Evolutionary conservation across 2,888 invertebrate genomes (phyloP), one percentile per base, ranked within the genome.

Genomic region (Caenorhabditis zanzibari): DNA sequence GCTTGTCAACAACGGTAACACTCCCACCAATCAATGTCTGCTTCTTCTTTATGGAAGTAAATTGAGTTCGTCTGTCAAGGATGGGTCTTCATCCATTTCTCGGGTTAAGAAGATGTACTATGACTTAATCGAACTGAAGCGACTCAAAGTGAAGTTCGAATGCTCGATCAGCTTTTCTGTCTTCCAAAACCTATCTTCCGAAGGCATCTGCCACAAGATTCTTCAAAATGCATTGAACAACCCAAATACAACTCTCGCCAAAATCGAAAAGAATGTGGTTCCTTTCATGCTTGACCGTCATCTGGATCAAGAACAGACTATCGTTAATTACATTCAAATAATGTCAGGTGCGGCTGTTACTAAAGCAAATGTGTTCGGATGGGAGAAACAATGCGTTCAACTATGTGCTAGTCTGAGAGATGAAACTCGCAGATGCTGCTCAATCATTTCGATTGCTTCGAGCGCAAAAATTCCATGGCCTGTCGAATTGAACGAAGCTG

Each of bases 221-320:
- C 80, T 88, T 22, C 72, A 81, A 47, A 75, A 77, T 24, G 82
- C 86, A 4, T 68, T 88, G 7, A 68, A 59, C 9, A 86, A 86
- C 59, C 85, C 86, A 16, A 82, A 74, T 19, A 64, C 66, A 49
- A 82, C 87, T 10, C 63, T 83, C 10, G 85, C 82, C 6, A 85
- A 86, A 56, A 85, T 89, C 38, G 85, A 85, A 44, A 87, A 87
- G 38, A 87, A 82, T 63, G 89, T 87, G 5, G 81, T 86, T 52
- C 89, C 89, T 16, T 90, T 85, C 76, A 89, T 90, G 85, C 69
- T 76, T 10, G 88, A 90, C 59, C 80, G 87, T 41, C 64, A 81
- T n/a, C 64, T 90, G 22, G 82, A 89, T 69, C 85, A 76, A 14
- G 88, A 90, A 58, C 75, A 84, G 47, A 86, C 89, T 7, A 85